Evolutionary conservation across 2,888 invertebrate species (phyloP).

Genomic region (Rotaria socialis): DNA sequence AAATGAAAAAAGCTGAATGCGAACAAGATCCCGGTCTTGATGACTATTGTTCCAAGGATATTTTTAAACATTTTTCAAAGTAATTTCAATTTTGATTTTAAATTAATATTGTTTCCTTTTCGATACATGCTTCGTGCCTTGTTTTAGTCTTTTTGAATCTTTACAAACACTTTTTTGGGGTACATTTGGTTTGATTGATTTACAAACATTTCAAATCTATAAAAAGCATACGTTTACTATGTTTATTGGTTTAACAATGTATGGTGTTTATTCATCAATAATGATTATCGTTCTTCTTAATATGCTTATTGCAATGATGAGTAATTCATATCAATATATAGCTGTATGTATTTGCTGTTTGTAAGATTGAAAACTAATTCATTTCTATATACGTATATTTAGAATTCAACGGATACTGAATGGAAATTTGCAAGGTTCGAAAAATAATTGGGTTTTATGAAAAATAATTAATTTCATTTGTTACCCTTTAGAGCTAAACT

Average conservation of each 20-base stretch:
- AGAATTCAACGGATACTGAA: constrained; percentile 92
- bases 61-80: constrained; percentile 60
- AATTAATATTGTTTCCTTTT: too few species aligned
- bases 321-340: constrained; percentile 94
- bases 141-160: constrained; percentile 84
- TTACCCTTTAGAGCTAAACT: constrained; percentile 76
- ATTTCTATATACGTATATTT: constrained; percentile 47
- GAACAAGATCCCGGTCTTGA: constrained; percentile 27
- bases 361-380: too few species aligned
- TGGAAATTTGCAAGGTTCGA: constrained; percentile 71
- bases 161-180: constrained; percentile 97
- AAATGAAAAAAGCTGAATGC: constrained; percentile 51
- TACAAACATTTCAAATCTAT: constrained; percentile 81
- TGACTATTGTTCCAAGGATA: constrained; percentile 50
- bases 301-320: constrained; percentile 98
- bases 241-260: constrained; percentile 97
- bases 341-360: constrained; percentile 69
- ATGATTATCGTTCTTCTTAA: constrained; percentile 93
- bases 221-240: constrained; percentile 93
- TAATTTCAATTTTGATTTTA: constrained; percentile 49
- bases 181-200: constrained; percentile 90
- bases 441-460: neutral
- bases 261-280: constrained; percentile 92
- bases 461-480: neutral
- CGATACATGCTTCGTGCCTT: neutral